Evolutionary conservation across 2,797 vertebrate genomes (phyloP).

Genomic region (Morelia viridis): DNA sequence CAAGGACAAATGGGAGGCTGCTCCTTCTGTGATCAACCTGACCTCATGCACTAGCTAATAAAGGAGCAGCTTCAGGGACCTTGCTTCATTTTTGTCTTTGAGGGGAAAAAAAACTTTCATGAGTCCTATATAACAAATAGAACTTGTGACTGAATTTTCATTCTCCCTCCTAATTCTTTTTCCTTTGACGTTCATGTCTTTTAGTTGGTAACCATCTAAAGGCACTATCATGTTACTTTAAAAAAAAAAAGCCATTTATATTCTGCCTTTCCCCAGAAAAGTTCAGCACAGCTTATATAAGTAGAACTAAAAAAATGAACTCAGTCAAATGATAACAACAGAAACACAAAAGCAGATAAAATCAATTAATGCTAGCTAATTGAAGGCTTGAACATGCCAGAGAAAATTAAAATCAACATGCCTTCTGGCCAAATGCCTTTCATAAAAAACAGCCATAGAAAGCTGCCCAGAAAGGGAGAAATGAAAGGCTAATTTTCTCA

Average conservation of each 20-base stretch:
- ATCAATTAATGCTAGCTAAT: not conserved
- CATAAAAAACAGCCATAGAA: not conserved
- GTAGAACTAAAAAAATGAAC: not conserved
- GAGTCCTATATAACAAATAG: not conserved
- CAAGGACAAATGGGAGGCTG: not conserved
- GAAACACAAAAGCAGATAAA: not conserved
- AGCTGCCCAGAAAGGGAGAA: not conserved
- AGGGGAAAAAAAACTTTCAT: not conserved
- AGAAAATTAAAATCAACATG: slow-evolving; percentile 1
- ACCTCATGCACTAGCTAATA: not conserved
- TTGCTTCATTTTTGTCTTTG: not conserved
- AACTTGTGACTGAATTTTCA: not conserved
- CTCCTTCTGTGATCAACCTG: too few relatives aligned
- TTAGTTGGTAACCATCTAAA: not conserved
- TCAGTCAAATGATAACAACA: not conserved
- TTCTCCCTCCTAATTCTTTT: not conserved
- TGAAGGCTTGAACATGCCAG: not conserved
- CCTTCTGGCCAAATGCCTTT: not conserved
- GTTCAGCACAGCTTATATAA: not conserved
- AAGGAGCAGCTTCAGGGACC: not conserved
- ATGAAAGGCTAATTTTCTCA: not conserved
- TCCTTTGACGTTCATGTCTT: not conserved
- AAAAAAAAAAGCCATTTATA: not conserved
- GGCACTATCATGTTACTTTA: not conserved
- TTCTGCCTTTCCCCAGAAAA: not conserved